Percentiles rank a stretch among this genome's conserved stretches.
Conservation (phyloP, 2,797 vertebrate genomes). For the Petrocephalus schoutedeni region DNA sequence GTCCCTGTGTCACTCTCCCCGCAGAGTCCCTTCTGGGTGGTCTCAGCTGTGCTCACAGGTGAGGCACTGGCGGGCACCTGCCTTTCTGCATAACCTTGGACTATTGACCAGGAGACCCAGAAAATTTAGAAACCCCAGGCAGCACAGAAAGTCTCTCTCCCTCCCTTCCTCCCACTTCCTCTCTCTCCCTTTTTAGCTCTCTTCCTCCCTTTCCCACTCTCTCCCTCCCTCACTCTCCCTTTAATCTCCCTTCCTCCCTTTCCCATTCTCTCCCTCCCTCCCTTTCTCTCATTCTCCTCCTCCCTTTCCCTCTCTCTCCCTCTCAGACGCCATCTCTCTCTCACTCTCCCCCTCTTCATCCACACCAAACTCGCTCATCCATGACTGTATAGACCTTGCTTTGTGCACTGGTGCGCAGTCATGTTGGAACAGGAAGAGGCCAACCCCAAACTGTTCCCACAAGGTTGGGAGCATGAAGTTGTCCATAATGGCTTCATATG, state of each 20-base stretch:
- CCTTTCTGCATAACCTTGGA: not conserved
- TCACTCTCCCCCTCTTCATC: not conserved
- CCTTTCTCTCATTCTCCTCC: not conserved
- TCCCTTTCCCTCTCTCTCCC: not conserved
- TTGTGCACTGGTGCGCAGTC: too few relatives aligned
- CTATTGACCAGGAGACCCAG: not conserved
- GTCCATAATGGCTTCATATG: too few relatives aligned
- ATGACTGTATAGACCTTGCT: too few relatives aligned
- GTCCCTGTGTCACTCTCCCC: not conserved
- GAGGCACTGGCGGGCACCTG: not conserved
- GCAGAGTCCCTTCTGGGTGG: not conserved
- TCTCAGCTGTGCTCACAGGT: not conserved
- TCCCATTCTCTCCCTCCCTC: slow-evolving; percentile 25
- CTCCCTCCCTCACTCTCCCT: slow-evolving; percentile 24
- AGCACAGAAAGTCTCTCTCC: not conserved
- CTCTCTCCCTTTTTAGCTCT: not conserved
- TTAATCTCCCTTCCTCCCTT: not conserved
- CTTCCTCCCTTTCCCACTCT: slow-evolving; percentile 13
- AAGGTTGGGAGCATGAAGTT: too few relatives aligned
- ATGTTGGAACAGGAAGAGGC: too few relatives aligned
- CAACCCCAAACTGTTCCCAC: too few relatives aligned
- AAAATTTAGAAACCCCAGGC: not conserved
- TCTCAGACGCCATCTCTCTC: not conserved
- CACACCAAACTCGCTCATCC: too few relatives aligned
- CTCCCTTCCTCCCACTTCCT: slow-evolving; percentile 9